Evolutionary conservation across 2,797 vertebrate genomes (phyloP), one percentile per base, ranked within the genome.

Genomic region (Botia kubotai): DNA sequence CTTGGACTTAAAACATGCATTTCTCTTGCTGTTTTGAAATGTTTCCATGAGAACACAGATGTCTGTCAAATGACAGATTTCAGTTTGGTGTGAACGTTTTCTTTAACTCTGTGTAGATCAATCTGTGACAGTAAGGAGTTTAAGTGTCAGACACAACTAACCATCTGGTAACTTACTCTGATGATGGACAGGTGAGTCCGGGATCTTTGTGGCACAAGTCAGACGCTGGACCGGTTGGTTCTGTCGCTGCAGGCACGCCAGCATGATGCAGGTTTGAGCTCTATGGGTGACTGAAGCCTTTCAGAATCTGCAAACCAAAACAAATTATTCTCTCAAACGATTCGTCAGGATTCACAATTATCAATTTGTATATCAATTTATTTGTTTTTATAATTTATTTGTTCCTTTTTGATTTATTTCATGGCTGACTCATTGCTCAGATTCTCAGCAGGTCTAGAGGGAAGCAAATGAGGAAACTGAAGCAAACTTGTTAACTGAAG

Each of bases 171-270:
- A 88, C 92, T 92, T 86, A 93, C 93, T 90, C 92, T 91, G 93
- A 62, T 79, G 89, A 76, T 79, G 72, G 87, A 88, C 85, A 12
- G 85, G 75, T 0, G 94, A 93, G 88, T 97, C 95, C 89, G 96
- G 94, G 69, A 94, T 92, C 93, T 96, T 97, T 89, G 87, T 94
- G 21, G 94, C 92, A 89, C 96, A 96, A 85, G 92, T 73, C 90
- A 97, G 93, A 89, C 90, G 96, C 89, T 96, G 97, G 87, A 94
- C 92, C 0, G 95, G 91, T 39, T 96, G 94, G 90, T 95, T 97
- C 94, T 96, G 96, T 86, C 94, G 94, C 93, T 97, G 97, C 90
- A 98, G 95, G 86, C 97, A 98, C 92, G 97, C 97, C 94, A 98
- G 92, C 97, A 98, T 98, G 95, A 92, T 96, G 91, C 55, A 84